phyloP scores from a whole-genome alignment of 2,113 vertebrate species.

The Pogona vitticeps region DNA sequence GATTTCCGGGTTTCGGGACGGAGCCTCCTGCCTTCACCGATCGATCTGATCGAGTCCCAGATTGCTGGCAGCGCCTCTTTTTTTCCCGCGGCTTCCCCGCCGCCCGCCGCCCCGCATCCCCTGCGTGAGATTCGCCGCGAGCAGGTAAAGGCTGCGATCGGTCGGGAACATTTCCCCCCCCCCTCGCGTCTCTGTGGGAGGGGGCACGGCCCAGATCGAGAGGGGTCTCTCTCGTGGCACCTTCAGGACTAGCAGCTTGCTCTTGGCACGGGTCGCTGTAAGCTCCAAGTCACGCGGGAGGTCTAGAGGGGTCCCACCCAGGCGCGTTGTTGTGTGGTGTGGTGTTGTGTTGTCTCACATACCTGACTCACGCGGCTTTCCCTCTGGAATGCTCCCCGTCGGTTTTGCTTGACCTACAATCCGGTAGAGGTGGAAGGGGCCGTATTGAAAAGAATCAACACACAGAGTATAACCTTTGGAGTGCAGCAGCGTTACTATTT shows the following conservation, averaged over 20 bases:
- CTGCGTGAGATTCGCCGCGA: too few relatives aligned
- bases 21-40: too few relatives aligned
- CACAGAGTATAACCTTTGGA: background rate
- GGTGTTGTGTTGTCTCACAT: too few relatives aligned
- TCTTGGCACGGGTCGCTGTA: background rate
- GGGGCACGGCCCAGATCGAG: too few relatives aligned
- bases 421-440: background rate
- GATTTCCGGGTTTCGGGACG: conserved; percentile 14
- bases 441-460: too few relatives aligned
- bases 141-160: too few relatives aligned
- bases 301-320: background rate
- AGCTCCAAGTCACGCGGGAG: too few relatives aligned
- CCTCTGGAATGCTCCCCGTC: background rate
- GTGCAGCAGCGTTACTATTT: background rate
- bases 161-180: too few relatives aligned
- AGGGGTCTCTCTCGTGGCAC: background rate
- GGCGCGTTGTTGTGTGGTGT: too few relatives aligned
- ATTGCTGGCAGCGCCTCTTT: background rate
- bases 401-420: background rate
- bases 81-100: background rate
- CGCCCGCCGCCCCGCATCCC: too few relatives aligned
- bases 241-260: background rate
- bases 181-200: too few relatives aligned
- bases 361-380: background rate
- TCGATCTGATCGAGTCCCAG: background rate